Percentiles rank a stretch among this genome's conserved stretches.
Evolutionary conservation across 2,113 vertebrate genomes (phyloP).

Genomic region (Ceratotherium simum): DNA sequence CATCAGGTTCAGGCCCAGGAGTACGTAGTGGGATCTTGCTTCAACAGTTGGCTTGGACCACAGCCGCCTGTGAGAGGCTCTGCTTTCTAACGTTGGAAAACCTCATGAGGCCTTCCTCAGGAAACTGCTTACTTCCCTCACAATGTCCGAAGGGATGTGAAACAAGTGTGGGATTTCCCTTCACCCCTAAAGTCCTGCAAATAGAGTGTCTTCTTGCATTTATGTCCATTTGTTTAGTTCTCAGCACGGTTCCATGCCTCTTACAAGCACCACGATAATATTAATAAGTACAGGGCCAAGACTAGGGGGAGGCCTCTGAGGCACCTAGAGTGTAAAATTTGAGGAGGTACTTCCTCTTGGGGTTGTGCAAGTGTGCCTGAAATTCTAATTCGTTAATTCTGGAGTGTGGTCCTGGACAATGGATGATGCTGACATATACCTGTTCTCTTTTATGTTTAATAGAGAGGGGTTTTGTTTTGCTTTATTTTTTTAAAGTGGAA

Average conservation of each 20-base stretch:
- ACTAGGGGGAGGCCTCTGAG: neutral
- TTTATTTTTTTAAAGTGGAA: constrained; percentile 32
- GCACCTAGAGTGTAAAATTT: neutral
- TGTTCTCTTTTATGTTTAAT: neutral
- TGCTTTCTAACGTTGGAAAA: constrained; percentile 48
- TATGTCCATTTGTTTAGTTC: neutral
- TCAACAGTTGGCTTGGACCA: constrained; percentile 4
- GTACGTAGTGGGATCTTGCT: constrained; percentile 1
- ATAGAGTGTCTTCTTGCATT: neutral
- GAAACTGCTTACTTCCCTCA: constrained; percentile 46
- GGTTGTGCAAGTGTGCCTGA: too few species aligned
- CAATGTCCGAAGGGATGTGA: neutral
- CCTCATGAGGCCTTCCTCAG: constrained; percentile 40
- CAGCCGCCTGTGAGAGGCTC: constrained; percentile 25
- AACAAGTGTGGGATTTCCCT: constrained; percentile 46
- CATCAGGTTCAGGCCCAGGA: neutral
- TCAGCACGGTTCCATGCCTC: neutral
- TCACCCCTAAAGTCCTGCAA: neutral
- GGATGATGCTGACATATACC: neutral
- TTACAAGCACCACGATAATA: neutral
- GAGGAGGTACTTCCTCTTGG: neutral
- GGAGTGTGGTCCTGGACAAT: neutral
- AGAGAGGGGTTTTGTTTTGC: neutral
- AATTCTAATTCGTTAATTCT: neutral
- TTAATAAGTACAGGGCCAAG: neutral